Base-by-base conservation (phyloP, 2,797 vertebrate genomes). In the Spinibarbus caldwelli region DNA sequence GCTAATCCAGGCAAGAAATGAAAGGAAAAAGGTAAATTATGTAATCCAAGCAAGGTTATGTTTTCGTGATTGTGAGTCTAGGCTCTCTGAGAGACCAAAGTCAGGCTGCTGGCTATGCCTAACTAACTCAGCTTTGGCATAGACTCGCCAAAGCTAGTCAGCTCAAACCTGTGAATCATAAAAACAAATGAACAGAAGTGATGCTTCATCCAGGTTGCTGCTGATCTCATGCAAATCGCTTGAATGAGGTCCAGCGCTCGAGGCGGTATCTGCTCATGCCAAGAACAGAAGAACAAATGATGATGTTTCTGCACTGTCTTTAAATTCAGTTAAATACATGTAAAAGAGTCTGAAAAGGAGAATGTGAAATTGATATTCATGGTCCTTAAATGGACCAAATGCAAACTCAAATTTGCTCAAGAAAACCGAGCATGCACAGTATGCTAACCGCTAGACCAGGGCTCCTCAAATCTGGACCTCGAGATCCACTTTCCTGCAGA, bases 91-190 rank as follows among this genome's bases (percentile, higher is more conserved):
- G 52, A 85, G 70, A 81, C 78, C 72, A 7, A 68, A 80, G 83
- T 84, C 66, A 79, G 78, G 52, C 87, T 86, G 83, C 38, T 85
- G 62, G 75, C 62, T 79, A 11, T 49, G 34, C 66, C 79, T 88
- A 84, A 90, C 86, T 84, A 88, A 88, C 72, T 71, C 36, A 8
- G 31, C 67, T 73, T 68, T 86, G 83, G 80, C 77, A 73, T 36
- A 70, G 62, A 73, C 45, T 59, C 31, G 6, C 62, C 68, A 52
- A 77, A 82, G 59, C 29, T 49, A 80, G 80, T 83, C 83, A 62
- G 26, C 59, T 87, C 54, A 45, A 78, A 67, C 34, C 59, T 83
- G 49, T 88, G 89, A 89, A 86, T 89, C 88, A 90, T 78, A 66
- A 86, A 85, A 87, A 86, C 82, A 76, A 81, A 62, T 8, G 75